These are phyloP conservation scores for Aspiorhynchus laticeps DNA, from an alignment of 2,113 vertebrate species.

Conservation along the genomic window DNA sequence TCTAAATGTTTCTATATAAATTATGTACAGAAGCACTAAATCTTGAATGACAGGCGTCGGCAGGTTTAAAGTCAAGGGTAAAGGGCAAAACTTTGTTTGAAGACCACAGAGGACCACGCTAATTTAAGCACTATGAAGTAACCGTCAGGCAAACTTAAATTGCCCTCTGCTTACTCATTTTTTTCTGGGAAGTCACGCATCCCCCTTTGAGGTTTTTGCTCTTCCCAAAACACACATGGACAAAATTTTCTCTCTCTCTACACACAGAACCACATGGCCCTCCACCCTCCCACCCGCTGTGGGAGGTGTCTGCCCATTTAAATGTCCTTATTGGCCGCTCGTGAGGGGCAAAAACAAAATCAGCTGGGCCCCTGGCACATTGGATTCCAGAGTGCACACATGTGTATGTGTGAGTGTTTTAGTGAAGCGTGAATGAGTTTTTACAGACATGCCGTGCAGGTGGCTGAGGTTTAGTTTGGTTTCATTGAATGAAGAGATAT, in stretches of 20 bases:
- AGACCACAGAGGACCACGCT: background rate
- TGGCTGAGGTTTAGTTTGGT: background rate
- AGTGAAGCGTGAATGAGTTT: conserved; percentile 36
- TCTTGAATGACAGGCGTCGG: background rate
- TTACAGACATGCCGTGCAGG: background rate
- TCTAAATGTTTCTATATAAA: background rate
- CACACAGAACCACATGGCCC: conserved; percentile 35
- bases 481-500: background rate
- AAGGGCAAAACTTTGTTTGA: conserved; percentile 15
- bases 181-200: conserved; percentile 42
- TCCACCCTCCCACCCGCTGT: background rate
- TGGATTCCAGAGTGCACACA: background rate
- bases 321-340: conserved; percentile 40
- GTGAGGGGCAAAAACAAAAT: conserved; percentile 40
- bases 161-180: background rate
- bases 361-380: conserved; percentile 66
- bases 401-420: conserved; percentile 11
- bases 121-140: conserved; percentile 22
- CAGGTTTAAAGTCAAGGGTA: background rate
- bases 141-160: conserved; percentile 18
- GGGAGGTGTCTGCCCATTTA: conserved; percentile 31
- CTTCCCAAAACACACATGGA: background rate
- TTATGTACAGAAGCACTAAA: background rate
- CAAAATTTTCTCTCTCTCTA: conserved; percentile 17
- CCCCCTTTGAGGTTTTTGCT: conserved; percentile 45